phyloP scores from a whole-genome alignment of 2,888 invertebrate species.

The Latrodectus hesperus region DNA sequence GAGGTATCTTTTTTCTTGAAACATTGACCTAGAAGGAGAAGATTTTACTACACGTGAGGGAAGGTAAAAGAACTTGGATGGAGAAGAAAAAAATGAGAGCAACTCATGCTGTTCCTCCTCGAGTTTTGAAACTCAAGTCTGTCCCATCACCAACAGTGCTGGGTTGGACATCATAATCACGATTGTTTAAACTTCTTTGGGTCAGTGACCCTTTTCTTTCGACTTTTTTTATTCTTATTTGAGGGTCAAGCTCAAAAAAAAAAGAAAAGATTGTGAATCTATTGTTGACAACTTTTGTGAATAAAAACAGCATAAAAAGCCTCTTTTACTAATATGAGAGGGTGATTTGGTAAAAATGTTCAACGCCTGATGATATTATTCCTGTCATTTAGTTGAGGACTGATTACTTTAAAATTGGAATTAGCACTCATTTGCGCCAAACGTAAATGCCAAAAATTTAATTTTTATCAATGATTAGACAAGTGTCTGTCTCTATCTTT shows the following conservation, averaged over 20 bases:
- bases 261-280: background rate
- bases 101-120: conserved; percentile 5
- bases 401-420: too few relatives aligned
- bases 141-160: conserved; percentile 14
- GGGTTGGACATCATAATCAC: conserved; percentile 25
- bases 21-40: conserved; percentile 65
- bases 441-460: too few relatives aligned
- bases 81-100: conserved; percentile 35
- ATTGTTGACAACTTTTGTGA: background rate
- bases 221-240: background rate
- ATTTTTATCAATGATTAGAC: too few relatives aligned
- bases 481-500: too few relatives aligned
- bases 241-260: conserved; percentile 27
- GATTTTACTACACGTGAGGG: conserved; percentile 55
- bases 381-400: too few relatives aligned
- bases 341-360: too few relatives aligned
- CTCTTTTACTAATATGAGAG: background rate
- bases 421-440: too few relatives aligned
- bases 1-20: conserved; percentile 44
- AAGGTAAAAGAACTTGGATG: conserved; percentile 61
- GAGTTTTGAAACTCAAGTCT: conserved; percentile 1
- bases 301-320: background rate
- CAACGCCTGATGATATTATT: too few relatives aligned
- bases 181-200: conserved; percentile 47
- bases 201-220: conserved; percentile 47